phyloP scores from a whole-genome alignment of 1,140 invertebrate genomes.

The Phortica variegata region DNA sequence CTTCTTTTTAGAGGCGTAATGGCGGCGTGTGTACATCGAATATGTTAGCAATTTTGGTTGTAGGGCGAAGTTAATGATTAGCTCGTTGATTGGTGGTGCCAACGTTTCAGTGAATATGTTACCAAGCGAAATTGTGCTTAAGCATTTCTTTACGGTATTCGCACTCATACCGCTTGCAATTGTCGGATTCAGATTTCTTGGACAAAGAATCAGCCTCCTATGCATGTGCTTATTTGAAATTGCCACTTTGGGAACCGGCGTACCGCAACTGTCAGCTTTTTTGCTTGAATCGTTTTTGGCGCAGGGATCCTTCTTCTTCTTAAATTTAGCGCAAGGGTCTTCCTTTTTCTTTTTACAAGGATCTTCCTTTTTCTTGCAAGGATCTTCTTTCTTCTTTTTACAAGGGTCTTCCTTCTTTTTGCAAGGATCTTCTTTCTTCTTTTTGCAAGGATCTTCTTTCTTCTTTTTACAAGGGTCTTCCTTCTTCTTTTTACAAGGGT shows the following conservation, averaged over 20 bases:
- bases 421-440: slow-evolving; percentile 21
- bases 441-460: slow-evolving; percentile 3
- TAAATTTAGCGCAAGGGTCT: slow-evolving; percentile 23
- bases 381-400: neutral
- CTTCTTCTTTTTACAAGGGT: slow-evolving; percentile 9
- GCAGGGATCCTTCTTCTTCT: slow-evolving; percentile 13
- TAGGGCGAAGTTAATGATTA: neutral
- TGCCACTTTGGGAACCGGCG: no score
- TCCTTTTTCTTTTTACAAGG: slow-evolving; percentile 18
- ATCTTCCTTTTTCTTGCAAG: slow-evolving; percentile 5
- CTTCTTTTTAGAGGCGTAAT: slow-evolving; percentile 11
- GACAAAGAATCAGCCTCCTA: no score
- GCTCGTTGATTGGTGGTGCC: no score
- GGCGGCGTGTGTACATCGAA: slow-evolving; percentile 27
- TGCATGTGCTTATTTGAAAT: no score
- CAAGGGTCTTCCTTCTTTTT: slow-evolving; percentile 15
- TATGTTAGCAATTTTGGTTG: slow-evolving; percentile 11
- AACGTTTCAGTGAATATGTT: no score
- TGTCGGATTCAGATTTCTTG: no score
- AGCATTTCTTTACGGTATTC: no score
- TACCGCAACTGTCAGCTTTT: slow-evolving; percentile 1
- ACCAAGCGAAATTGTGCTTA: no score
- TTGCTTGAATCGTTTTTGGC: neutral
- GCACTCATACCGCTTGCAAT: slow-evolving; percentile 25
- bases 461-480: slow-evolving; percentile 5